Conservation (phyloP, 2,888 invertebrate species). For the Papilio protenor region DNA sequence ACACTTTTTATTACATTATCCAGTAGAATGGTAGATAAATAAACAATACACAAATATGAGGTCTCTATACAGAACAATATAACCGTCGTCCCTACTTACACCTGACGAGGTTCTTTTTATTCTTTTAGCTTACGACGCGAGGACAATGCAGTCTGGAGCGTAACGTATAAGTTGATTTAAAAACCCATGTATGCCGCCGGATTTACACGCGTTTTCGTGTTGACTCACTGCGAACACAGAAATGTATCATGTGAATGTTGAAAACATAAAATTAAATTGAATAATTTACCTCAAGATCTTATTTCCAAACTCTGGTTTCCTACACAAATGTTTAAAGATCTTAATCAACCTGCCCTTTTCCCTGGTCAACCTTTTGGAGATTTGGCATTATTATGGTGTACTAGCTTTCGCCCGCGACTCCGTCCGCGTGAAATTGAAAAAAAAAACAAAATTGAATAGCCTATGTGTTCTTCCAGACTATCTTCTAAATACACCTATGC, state of each 20-base stretch:
- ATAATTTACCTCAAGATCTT: neutral
- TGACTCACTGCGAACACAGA: slow-evolving; percentile 25
- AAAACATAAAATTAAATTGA: neutral
- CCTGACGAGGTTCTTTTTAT: slow-evolving; percentile 54
- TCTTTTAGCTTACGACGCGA: slow-evolving; percentile 64
- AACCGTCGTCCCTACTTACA: slow-evolving; percentile 5
- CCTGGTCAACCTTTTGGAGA: too few relatives aligned
- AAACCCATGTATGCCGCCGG: slow-evolving; percentile 66
- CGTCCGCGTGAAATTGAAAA: too few relatives aligned
- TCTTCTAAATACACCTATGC: too few relatives aligned
- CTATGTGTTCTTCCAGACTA: too few relatives aligned
- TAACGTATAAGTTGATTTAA: slow-evolving; percentile 80
- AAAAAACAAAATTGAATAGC: too few relatives aligned
- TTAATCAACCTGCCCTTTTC: too few relatives aligned
- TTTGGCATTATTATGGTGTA: too few relatives aligned
- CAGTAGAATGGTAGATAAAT: neutral
- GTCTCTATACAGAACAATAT: slow-evolving; percentile 13
- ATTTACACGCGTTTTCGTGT: slow-evolving; percentile 51
- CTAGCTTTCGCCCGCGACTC: too few relatives aligned
- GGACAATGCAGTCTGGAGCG: slow-evolving; percentile 76
- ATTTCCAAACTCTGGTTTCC: neutral
- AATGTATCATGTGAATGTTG: neutral
- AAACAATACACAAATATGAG: slow-evolving; percentile 8
- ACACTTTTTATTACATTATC: neutral
- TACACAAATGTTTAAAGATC: neutral